Evolutionary conservation across 2,797 vertebrate genomes (phyloP), one percentile per base, ranked within the genome.

Genomic region (Lepilemur ruficaudatus): DNA sequence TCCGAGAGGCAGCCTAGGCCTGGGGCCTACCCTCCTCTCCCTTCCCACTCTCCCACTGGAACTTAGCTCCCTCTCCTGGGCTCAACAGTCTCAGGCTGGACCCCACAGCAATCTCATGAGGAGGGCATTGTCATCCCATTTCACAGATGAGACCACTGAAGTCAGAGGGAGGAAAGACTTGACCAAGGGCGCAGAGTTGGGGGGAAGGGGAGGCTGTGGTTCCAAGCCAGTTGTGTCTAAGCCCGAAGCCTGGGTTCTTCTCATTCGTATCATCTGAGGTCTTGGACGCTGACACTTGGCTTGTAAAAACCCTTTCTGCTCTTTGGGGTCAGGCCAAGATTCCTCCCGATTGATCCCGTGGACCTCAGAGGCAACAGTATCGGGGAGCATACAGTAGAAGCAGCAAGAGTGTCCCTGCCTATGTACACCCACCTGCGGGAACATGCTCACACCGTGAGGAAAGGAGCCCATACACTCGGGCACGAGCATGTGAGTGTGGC

Each of bases 201-300:
- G 22, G 43, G 0, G 50, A 23, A 43, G 13, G 43, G 52, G 41
- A 46, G n/a, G n/a, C 30, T 85, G 35, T 35, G 20, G 22, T 84
- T 80, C 93, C 93, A 75, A 93, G 50, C 52, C 48, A 84, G 2
- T 15, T 88, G 55, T 57, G 63, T 52, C 35, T 72, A 22, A 92
- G n/a, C 65, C n/a, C 23, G 52, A 91, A 90, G 65, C 23, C 50
- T 63, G 50, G n/a, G 28, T 87, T 94, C 84, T 94, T 89, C 79
- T 70, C 43, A 46, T 35, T 61, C 7, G 5, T 69, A 65, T 87
- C 67, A 65, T n/a, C 70, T n/a, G 87, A 87, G 65, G 69, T 89
- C 76, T 46, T 75, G 35, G 85, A 91, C 38, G 88, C n/a, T 52
- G 61, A 92, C 0, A 10, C 61, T 69, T 72, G 28, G 67, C 50